Base-by-base conservation (phyloP, 2,113 vertebrate genomes). In the Laterallus jamaicensis region DNA sequence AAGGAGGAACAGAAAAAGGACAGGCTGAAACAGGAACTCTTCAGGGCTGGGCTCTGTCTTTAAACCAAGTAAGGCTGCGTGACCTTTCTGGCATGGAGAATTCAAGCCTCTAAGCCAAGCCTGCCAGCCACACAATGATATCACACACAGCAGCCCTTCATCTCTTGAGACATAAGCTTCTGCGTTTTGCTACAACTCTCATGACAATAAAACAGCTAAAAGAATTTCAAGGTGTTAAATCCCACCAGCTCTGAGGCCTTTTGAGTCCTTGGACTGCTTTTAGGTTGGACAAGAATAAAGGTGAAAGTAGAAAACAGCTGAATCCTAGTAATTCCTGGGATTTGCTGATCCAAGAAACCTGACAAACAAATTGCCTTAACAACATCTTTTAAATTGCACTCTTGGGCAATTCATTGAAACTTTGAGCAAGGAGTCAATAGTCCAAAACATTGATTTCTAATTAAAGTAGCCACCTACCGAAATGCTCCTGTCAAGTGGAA, bases 271-370 rank as follows among this genome's bases (percentile, higher is more conserved):
- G 66, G 77, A 25, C 35, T 80, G 87, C 68, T 93, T 83, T 86
- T 71, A 58, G 40, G n/a, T 85, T 82, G 76, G 88, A 90, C 58
- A 86, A 69, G 70, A 92, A 96, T 84, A 84, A 76, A 96, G 90
- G 92, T 89, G 88, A 96, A 96, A 95, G 96, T 64, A 84, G 81
- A 94, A 92, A 96, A 93, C 40, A 95, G 96, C 92, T 93, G 95
- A 96, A 94, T 91, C 83, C 58, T 54, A 75, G 32, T 84, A 91
- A 96, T 96, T 96, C 96, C 96, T 93, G 74, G 35, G 83, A 94
- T 94, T 82, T 96, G 95, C 95, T 96, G 91, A 96, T 76, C 80
- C 95, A 95, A 92, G 86, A 96, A 95, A 94, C 58, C 90, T 80
- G 86, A 76, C 88, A 94, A 91, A 93, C 73, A 88, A 96, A 49